These are phyloP conservation scores for Buathra laborator DNA, from an alignment of 2,888 invertebrate species.

Conservation along the genomic window DNA sequence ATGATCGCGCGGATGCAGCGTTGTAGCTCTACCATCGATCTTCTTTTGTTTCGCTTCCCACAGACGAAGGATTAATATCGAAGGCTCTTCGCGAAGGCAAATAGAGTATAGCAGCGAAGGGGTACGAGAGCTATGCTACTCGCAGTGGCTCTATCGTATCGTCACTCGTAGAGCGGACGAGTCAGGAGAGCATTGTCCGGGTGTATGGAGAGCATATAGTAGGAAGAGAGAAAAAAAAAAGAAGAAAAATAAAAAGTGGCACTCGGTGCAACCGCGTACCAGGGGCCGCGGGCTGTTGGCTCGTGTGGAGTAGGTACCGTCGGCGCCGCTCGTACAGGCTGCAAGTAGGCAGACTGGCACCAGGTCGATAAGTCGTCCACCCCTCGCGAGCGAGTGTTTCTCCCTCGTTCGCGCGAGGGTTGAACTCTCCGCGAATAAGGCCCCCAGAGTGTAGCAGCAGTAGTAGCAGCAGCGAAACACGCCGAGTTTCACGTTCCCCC, in stretches of 20 bases:
- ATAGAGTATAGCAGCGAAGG: background rate
- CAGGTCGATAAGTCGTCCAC: conserved; percentile 83
- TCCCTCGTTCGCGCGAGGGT: conserved; percentile 36
- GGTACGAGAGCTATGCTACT: background rate
- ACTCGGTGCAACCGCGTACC: conserved; percentile 68
- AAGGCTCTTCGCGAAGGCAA: conserved; percentile 15
- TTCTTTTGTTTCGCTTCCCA: conserved; percentile 28
- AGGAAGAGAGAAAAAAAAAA: conserved; percentile 8
- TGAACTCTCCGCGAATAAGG: conserved; percentile 15
- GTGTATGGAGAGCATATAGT: conserved; percentile 28
- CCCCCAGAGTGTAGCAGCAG: background rate
- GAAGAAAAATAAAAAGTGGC: conserved; percentile 51
- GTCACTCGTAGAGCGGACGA: conserved; percentile 9
- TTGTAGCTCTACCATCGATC: background rate
- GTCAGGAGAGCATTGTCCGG: conserved; percentile 38
- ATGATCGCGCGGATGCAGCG: conserved; percentile 4
- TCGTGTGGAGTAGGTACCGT: conserved; percentile 23
- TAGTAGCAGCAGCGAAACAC: background rate
- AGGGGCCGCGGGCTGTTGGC: conserved; percentile 65
- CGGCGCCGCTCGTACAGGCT: conserved; percentile 29
- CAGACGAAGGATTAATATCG: conserved; percentile 41
- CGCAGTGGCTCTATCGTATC: conserved; percentile 1
- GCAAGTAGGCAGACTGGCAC: conserved; percentile 57
- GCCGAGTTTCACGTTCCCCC: conserved; percentile 18
- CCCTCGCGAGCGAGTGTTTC: conserved; percentile 69